Evolutionary conservation across 1,140 invertebrate species (phyloP).

Genomic region (Sitodiplosis mosellana): DNA sequence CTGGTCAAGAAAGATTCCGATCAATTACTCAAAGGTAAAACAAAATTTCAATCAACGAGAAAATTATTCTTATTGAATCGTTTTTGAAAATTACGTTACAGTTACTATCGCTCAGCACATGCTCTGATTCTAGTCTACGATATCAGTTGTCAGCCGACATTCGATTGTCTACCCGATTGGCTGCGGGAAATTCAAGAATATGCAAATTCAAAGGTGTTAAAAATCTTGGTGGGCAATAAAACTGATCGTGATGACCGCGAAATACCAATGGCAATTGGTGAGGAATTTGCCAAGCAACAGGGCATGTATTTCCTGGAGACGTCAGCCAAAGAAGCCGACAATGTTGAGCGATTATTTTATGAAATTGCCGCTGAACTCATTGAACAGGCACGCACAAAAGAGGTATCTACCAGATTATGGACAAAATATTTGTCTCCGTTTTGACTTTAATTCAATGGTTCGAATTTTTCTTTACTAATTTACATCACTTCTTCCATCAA

Average conservation of each 20-base stretch:
- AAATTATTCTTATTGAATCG: too few species aligned
- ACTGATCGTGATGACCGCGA: slow-evolving; percentile 88
- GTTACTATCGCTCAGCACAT: slow-evolving; percentile 94
- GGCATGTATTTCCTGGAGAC: slow-evolving; percentile 98
- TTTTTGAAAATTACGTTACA: too few species aligned
- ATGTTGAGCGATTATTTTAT: slow-evolving; percentile 91
- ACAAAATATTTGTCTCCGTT: slow-evolving; percentile 6
- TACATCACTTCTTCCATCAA: too few species aligned
- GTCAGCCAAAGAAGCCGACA: slow-evolving; percentile 93
- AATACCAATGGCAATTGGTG: slow-evolving; percentile 84
- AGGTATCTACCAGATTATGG: slow-evolving; percentile 12
- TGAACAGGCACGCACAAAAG: slow-evolving; percentile 37
- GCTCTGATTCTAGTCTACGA: slow-evolving; percentile 95
- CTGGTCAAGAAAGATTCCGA: slow-evolving; percentile 83
- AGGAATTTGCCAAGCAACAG: slow-evolving; percentile 86
- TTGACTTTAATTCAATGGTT: too few species aligned
- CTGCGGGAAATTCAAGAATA: slow-evolving; percentile 91
- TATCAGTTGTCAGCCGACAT: slow-evolving; percentile 91
- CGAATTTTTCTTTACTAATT: too few species aligned
- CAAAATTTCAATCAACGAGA: too few species aligned
- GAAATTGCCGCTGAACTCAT: slow-evolving; percentile 87
- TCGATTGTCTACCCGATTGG: slow-evolving; percentile 92
- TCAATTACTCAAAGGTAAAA: slow-evolving; percentile 29
- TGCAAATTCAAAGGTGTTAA: slow-evolving; percentile 82
- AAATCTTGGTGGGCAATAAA: slow-evolving; percentile 90